Percentiles rank a stretch among this genome's conserved stretches.
phyloP scores from a whole-genome alignment of 30 jellyfish, hydroid and myxozoan genomes.

The Calvadosia cruxmelitensis region DNA sequence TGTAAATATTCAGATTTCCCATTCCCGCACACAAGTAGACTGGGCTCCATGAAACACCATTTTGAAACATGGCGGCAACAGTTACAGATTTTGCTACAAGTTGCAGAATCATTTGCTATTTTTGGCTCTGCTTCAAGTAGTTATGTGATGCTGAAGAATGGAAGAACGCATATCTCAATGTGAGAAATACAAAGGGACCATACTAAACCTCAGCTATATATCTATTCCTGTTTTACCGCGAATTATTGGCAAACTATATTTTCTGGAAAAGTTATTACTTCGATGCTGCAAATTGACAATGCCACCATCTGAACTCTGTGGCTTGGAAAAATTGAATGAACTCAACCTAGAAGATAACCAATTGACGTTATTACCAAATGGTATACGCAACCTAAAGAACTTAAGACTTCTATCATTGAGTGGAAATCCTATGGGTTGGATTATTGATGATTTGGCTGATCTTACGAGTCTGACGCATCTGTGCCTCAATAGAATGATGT shows the following conservation, averaged over 20 bases:
- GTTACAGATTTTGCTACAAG: too few relatives aligned
- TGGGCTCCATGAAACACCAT: too few relatives aligned
- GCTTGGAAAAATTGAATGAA: slow-evolving; percentile 45
- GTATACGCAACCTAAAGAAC: slow-evolving; percentile 25
- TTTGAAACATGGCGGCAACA: too few relatives aligned
- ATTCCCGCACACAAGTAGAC: too few relatives aligned
- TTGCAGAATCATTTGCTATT: too few relatives aligned
- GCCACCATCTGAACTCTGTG: slow-evolving; percentile 74
- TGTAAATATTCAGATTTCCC: too few relatives aligned
- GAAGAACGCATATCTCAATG: not conserved
- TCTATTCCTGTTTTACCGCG: slow-evolving; percentile 48
- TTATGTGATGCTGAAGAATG: not conserved
- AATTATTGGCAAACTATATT: slow-evolving; percentile 9
- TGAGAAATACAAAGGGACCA: not conserved
- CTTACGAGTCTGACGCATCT: slow-evolving; percentile 33
- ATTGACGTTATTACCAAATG: slow-evolving; percentile 61
- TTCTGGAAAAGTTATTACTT: slow-evolving; percentile 19
- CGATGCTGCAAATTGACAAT: slow-evolving; percentile 31
- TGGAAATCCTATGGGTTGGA: slow-evolving; percentile 62
- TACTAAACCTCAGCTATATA: slow-evolving; percentile 40
- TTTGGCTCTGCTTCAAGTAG: too few relatives aligned
- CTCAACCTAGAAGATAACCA: slow-evolving; percentile 60
- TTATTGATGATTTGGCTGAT: slow-evolving; percentile 36
- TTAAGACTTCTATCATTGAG: slow-evolving; percentile 53
- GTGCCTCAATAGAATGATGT: slow-evolving; percentile 36